Base-by-base conservation (phyloP, 2,888 invertebrate species). In the Leistus spinibarbis region DNA sequence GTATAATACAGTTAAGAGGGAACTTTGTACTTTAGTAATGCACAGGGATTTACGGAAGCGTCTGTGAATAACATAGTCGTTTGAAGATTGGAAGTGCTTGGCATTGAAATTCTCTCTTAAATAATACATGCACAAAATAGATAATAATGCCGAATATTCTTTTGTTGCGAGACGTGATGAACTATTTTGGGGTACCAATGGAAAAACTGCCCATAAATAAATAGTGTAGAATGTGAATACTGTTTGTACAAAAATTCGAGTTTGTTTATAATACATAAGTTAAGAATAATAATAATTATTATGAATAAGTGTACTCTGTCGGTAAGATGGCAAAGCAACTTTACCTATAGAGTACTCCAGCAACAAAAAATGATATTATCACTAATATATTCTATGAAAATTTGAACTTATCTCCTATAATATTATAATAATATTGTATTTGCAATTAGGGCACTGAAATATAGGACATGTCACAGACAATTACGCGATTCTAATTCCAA, bases 301-400 rank as follows among this genome's bases (percentile, higher is more conserved):
- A 40, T 40, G 7, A 40, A 10, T 40, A 10, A 60, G 19, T 57
- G 57, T 57, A 57, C 16, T n/a, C n/a, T 57, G 57, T 57, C n/a
- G 60, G 22, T 19, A 22, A 19, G 9, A 60, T 20, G 60, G 60
- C 22, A 60, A 13, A 60, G 60, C 19, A 20, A 17, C 22, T 60
- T 19, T 60, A 20, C 57, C 60, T 17, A 9, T 9, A 54, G 60
- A 22, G 60, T 60, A 60, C 60, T 10, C 13, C 22, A 22, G 40
- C 22, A 24, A 27, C 24, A 23, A 20, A 64, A 64, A 71, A 64
- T 66, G 72, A 72, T 72, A 72, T 72, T 72, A 72, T 66, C 72
- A 72, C 72, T 72, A 66, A 66, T 70, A 70, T 70, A 70, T 72
- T 72, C 65, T 22, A 60, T 72, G 65, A 20, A 72, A 72, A 54